phyloP scores from a whole-genome alignment of 2,888 invertebrate genomes.

The Muschampia plurimacula region DNA sequence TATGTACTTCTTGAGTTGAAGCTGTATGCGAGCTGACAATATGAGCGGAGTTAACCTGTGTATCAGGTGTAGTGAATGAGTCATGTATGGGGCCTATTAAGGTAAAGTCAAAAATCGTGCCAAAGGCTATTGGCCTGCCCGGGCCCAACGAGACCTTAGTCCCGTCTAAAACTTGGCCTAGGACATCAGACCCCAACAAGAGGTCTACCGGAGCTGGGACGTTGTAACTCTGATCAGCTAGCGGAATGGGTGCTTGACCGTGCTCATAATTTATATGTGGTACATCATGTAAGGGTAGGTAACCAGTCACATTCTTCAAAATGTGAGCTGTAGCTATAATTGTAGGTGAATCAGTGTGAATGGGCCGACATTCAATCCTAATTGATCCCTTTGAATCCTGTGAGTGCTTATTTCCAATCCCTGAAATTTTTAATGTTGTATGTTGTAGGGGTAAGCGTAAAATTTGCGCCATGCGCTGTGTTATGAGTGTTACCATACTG shows the following conservation, averaged over 20 bases:
- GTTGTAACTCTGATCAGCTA: background rate
- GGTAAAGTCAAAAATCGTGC: background rate
- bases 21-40: background rate
- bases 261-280: background rate
- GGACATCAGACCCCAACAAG: background rate
- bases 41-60: background rate
- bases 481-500: background rate
- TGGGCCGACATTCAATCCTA: background rate
- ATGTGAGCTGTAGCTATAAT: background rate
- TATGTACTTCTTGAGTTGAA: background rate
- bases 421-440: background rate
- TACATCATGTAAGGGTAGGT: background rate
- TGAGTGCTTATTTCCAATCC: background rate
- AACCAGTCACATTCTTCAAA: background rate
- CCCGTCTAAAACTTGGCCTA: background rate
- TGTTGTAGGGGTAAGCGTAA: background rate
- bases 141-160: constrained; percentile 1
- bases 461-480: background rate
- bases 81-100: background rate
- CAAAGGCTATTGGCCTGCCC: background rate
- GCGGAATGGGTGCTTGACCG: background rate
- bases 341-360: background rate
- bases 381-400: background rate
- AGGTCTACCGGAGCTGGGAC: background rate
- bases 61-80: background rate